A percentile compares a stretch with the other conserved stretches of the same genome.
Evolutionary conservation across 2,888 invertebrate species (phyloP).

Genomic region (Orgyia antiqua): DNA sequence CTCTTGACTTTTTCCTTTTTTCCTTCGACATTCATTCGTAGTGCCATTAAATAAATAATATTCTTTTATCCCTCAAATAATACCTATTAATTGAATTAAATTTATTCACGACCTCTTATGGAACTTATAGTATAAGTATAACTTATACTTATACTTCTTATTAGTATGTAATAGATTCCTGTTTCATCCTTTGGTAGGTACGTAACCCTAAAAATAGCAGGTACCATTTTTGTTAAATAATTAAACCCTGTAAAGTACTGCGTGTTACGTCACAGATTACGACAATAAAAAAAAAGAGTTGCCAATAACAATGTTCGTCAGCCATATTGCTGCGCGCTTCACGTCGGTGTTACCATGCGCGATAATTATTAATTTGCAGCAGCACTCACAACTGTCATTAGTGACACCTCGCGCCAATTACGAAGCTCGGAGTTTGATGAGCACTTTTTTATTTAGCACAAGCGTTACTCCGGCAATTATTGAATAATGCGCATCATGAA

Average conservation of each 20-base stretch:
- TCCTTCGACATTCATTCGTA: too few species aligned
- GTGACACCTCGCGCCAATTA: constrained; percentile 77
- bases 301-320: constrained; percentile 58
- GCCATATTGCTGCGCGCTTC: constrained; percentile 61
- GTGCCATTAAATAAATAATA: too few species aligned
- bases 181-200: too few species aligned
- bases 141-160: too few species aligned
- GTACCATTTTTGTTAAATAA: too few species aligned
- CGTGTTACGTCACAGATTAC: constrained; percentile 30
- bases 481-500: constrained; percentile 61
- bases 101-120: too few species aligned
- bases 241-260: not conserved
- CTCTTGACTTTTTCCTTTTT: too few species aligned
- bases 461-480: constrained; percentile 71
- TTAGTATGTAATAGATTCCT: too few species aligned
- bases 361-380: constrained; percentile 76
- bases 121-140: too few species aligned
- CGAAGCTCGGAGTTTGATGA: constrained; percentile 68
- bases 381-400: constrained; percentile 64
- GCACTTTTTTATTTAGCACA: constrained; percentile 72
- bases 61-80: too few species aligned
- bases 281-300: constrained; percentile 49
- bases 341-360: constrained; percentile 70
- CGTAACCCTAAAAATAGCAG: too few species aligned
- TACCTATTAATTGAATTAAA: too few species aligned